Evolutionary conservation across 2,888 invertebrate species (phyloP), one percentile per base, ranked within the genome.

Genomic region (Drosophila longiperda): DNA sequence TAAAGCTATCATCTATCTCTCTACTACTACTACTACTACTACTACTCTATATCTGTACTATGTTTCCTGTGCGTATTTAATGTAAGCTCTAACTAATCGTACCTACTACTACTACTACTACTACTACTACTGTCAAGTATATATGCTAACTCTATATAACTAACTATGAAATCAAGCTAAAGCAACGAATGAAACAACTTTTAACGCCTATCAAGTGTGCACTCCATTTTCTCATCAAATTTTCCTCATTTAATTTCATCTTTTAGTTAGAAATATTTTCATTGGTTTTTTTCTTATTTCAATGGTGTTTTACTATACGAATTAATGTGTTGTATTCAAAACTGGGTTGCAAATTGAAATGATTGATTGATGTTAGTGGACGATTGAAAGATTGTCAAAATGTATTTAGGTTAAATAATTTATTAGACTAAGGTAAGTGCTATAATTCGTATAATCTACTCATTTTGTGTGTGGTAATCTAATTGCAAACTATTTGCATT

Each of bases 351-450:
- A 70, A 63, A 26, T 54, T 49, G 5, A 45, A 45, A 57, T 67
- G 20, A 64, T 52, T 69, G 26, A 60, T 73, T 70, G 87, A 74
- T 83, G 78, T 83, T 85, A 86, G 89, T 67, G 60, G 70, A 57
- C 66, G 54, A 75, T 65, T 32, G 36, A 67, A 70, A 64, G 42
- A 55, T 73, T 73, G 66, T 70, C 54, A 15, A 34, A 36, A 33
- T 66, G 71, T 75, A 57, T 49, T 58, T 88, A 88, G 84, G 84
- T 81, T 80, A 72, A 55, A 45, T 57, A 20, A 17, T 53, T 42
- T 73, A 45, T 78, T 88, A 88, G 85, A 71, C 79, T 75, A 85
- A 85, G 85, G 85, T 85, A 85, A 85, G 85, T 85, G 85, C 42
- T 59, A 59, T 52, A 59, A 80, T 68, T 78, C 74, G 74, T 78